Conservation (phyloP, 2,797 vertebrate species). For the Petrocephalus schoutedeni region DNA sequence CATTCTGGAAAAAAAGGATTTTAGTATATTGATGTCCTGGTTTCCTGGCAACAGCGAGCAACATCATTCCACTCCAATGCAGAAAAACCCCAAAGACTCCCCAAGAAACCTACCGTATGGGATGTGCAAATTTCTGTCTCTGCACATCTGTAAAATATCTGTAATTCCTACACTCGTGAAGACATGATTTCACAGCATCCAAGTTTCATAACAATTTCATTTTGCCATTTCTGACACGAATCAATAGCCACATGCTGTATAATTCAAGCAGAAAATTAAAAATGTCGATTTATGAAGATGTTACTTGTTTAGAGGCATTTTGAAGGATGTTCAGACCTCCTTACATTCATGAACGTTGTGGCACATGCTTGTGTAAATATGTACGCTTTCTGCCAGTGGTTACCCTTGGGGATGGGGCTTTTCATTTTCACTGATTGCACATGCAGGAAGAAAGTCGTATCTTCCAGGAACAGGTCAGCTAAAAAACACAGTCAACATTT, state of each 20-base stretch:
- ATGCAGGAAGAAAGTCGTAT: not conserved
- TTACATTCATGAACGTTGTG: not conserved
- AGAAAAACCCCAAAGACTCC: not conserved
- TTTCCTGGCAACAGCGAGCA: not conserved
- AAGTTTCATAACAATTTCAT: too few relatives aligned
- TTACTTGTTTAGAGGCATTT: not conserved
- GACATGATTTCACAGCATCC: too few relatives aligned
- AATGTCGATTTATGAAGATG: not conserved
- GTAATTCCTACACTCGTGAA: too few relatives aligned
- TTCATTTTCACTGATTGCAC: not conserved
- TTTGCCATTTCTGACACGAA: not conserved
- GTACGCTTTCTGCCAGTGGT: not conserved
- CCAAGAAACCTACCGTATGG: not conserved
- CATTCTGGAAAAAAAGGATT: not conserved
- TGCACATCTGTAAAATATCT: too few relatives aligned
- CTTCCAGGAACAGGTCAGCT: not conserved
- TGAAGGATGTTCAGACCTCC: not conserved
- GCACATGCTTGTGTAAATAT: not conserved
- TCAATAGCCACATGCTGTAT: not conserved
- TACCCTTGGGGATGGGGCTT: not conserved
- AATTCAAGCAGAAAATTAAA: not conserved
- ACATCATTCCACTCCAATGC: not conserved
- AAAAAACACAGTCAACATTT: not conserved
- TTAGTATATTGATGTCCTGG: not conserved
- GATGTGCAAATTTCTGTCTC: too few relatives aligned